Percentiles rank a stretch among this genome's conserved stretches.
Conservation (phyloP, 2,113 vertebrate genomes). For the Lota lota region DNA sequence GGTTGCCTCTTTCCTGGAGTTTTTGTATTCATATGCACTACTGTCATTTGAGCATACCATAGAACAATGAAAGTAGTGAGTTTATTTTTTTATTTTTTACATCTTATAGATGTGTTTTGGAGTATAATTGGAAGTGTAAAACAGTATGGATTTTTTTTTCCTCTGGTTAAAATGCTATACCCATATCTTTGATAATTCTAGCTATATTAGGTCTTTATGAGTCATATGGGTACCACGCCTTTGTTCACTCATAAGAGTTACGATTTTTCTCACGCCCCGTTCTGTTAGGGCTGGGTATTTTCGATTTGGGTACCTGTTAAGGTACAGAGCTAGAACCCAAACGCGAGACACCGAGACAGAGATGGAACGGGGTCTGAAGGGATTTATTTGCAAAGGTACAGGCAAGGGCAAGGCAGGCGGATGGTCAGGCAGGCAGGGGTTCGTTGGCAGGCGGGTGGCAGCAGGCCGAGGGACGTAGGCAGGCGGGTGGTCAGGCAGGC, state of each 20-base stretch:
- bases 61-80: background rate
- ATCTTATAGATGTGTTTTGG: conserved; percentile 2
- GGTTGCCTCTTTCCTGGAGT: too few relatives aligned
- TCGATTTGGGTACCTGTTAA: too few relatives aligned
- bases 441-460: too few relatives aligned
- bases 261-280: background rate
- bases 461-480: too few relatives aligned
- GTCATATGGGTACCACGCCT: background rate
- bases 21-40: background rate
- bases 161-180: background rate
- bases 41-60: conserved; percentile 1
- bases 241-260: background rate
- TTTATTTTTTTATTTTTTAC: background rate
- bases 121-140: background rate
- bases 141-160: background rate
- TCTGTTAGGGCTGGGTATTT: too few relatives aligned
- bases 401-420: too few relatives aligned
- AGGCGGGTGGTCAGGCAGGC: too few relatives aligned
- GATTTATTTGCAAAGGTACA: too few relatives aligned
- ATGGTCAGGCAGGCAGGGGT: too few relatives aligned
- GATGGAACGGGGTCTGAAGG: too few relatives aligned
- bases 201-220: background rate
- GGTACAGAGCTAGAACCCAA: too few relatives aligned
- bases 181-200: background rate
- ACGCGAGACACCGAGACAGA: too few relatives aligned